These are phyloP conservation scores for Casuarius casuarius DNA, from an alignment of 2,113 vertebrate species.

Conservation along the genomic window DNA sequence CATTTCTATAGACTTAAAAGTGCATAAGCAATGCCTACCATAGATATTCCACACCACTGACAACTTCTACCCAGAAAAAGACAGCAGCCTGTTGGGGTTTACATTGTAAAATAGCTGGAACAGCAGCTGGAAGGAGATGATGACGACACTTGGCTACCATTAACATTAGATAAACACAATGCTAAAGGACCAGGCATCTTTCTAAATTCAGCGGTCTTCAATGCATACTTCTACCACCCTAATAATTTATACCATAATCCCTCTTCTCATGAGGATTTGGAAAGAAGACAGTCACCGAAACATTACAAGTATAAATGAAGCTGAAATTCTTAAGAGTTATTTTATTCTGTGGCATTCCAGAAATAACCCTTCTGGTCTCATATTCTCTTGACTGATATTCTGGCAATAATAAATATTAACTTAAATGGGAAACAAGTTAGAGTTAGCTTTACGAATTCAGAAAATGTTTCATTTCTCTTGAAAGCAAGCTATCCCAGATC, in stretches of 20 bases:
- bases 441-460: not conserved
- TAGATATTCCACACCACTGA: not conserved
- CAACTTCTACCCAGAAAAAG: not conserved
- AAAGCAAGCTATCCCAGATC: not conserved
- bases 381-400: not conserved
- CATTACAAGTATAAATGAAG: not conserved
- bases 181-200: not conserved
- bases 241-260: not conserved
- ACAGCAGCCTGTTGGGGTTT: not conserved
- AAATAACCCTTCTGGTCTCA: not conserved
- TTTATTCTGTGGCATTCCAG: not conserved
- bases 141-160: not conserved
- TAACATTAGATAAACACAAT: not conserved
- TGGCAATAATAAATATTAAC: not conserved
- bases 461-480: not conserved
- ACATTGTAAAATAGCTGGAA: not conserved
- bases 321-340: not conserved
- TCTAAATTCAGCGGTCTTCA: not conserved
- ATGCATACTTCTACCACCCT: not conserved
- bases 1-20: not conserved
- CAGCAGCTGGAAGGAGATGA: not conserved
- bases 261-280: not conserved
- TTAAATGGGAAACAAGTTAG: not conserved
- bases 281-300: not conserved
- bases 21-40: not conserved